Evolutionary conservation across 2,888 invertebrate species (phyloP).

Genomic region (Miltochrista miniata): DNA sequence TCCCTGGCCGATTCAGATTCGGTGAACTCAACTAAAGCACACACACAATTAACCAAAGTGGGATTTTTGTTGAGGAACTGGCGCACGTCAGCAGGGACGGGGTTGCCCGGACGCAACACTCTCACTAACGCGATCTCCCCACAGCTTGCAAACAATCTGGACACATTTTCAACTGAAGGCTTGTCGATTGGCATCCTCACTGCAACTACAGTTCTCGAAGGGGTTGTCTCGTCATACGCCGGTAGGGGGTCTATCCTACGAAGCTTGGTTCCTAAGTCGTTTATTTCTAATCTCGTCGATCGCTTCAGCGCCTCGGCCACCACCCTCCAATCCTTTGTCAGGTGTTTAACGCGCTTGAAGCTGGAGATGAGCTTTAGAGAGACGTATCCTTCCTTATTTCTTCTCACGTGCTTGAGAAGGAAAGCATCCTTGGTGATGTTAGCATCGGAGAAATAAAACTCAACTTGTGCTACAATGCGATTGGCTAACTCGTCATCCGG

Average conservation of each 20-base stretch:
- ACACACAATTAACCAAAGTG: slow-evolving; percentile 92
- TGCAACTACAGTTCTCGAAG: slow-evolving; percentile 95
- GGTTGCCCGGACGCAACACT: slow-evolving; percentile 94
- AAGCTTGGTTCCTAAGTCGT: slow-evolving; percentile 95
- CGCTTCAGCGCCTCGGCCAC: slow-evolving; percentile 93
- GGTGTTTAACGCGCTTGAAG: slow-evolving; percentile 96
- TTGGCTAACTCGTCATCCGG: slow-evolving; percentile 91
- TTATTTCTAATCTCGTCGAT: slow-evolving; percentile 93
- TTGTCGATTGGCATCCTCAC: slow-evolving; percentile 93
- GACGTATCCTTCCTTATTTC: slow-evolving; percentile 98
- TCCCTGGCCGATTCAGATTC: slow-evolving; percentile 93
- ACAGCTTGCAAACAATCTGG: slow-evolving; percentile 93
- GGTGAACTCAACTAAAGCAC: slow-evolving; percentile 96
- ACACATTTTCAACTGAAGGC: slow-evolving; percentile 95
- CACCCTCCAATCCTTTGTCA: slow-evolving; percentile 97
- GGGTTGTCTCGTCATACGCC: slow-evolving; percentile 95
- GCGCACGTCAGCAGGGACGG: slow-evolving; percentile 95
- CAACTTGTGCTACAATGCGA: slow-evolving; percentile 93
- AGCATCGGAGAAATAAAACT: slow-evolving; percentile 97
- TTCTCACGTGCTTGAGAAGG: slow-evolving; percentile 95
- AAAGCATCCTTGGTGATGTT: slow-evolving; percentile 98
- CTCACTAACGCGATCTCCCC: slow-evolving; percentile 96
- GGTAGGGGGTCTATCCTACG: slow-evolving; percentile 93
- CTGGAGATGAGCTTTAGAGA: slow-evolving; percentile 97
- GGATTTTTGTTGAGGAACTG: slow-evolving; percentile 96